Base-by-base conservation (phyloP, 1,140 invertebrate species). In the Drosophila asahinai region DNA sequence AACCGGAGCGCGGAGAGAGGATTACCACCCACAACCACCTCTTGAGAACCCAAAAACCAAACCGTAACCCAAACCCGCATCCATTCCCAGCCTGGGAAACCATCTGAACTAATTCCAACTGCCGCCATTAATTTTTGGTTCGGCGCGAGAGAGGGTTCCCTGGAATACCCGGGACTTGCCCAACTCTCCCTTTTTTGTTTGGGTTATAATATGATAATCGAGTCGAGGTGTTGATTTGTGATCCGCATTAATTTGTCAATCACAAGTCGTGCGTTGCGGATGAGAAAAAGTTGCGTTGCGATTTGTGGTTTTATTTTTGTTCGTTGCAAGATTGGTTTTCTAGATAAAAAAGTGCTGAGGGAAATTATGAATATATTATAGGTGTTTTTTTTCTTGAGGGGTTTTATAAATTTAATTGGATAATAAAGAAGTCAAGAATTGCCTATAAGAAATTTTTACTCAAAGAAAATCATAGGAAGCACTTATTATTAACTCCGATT, bases 191-290 rank as follows among this genome's bases (percentile, higher is more conserved):
- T 33, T 47, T 72, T n/a, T 60, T 59, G 55, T 73, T 68, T 75
- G 63, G 54, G 15, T 25, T 15, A 55, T 40, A 40, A 75, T 90
- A 73, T 89, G 78, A 75, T 81, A 62, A 89, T 81, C 84, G 84
- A 84, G 70, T 76, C 75, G 54, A 84, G 81, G 81, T 84, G 86
- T 86, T 89, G 81, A 89, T 86, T 89, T 89, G 81, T 89, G 84
- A 89, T 81, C 65, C 75, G 81, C 61, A 81, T 89, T 90, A 90
- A 89, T 90, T 89, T 89, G 78, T 86, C 81, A 81, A 90, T 76
- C 86, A 64, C 63, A 81, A 81, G 51, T 81, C 84, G 86, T 90
- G 84, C 81, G 78, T 75, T 66, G 42, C 43, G 19, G 2, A 17
- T 40, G 30, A 22, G 15, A 30, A 70, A 43, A 52, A 61, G 63